Base-by-base conservation (phyloP, 2,888 invertebrate species). In the Syritta pipiens region DNA sequence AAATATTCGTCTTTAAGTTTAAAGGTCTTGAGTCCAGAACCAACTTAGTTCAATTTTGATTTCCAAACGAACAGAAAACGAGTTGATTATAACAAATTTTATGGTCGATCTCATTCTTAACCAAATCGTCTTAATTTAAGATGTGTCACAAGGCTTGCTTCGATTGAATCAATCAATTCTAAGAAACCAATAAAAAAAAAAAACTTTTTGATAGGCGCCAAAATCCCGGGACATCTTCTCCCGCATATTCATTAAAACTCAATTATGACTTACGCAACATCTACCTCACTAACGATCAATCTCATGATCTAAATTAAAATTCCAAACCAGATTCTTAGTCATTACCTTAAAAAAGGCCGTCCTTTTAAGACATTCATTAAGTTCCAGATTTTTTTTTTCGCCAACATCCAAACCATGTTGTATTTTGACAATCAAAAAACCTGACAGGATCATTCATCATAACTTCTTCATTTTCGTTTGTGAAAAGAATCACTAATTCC, bases 371-470 rank as follows among this genome's bases (percentile, higher is more conserved):
- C 49, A 26, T 26, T 20, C 30, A 10, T 19, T 17, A 3, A 5
- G n/a, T 30, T 20, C 20, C 3, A 32, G 1, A 20, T 46, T 46
- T 46, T 26, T 51, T n/a, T n/a, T n/a, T n/a, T n/a, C n/a, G n/a
- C n/a, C n/a, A n/a, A n/a, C n/a, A 20, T 17, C 28, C 19, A n/a
- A 48, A 48, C n/a, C 20, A 9, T 20, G 28, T 10, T 20, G 10
- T n/a, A n/a, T n/a, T 4, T 9, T 19, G 26, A 7, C 26, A 48
- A 63, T 40, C 40, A n/a, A n/a, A 40, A 28, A 32, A 51, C 2
- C 22, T 24, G 51, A 51, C 32, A 17, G 42, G 10, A 63, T 32
- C 63, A 42, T 63, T 32, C 24, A 63, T 53, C 63, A 63, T 63
- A 63, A 63, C 42, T 44, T 42, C 51, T 63, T 63, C 42, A 42